phyloP scores from a whole-genome alignment of 1,140 invertebrate genomes.

The Drosophila repleta region DNA sequence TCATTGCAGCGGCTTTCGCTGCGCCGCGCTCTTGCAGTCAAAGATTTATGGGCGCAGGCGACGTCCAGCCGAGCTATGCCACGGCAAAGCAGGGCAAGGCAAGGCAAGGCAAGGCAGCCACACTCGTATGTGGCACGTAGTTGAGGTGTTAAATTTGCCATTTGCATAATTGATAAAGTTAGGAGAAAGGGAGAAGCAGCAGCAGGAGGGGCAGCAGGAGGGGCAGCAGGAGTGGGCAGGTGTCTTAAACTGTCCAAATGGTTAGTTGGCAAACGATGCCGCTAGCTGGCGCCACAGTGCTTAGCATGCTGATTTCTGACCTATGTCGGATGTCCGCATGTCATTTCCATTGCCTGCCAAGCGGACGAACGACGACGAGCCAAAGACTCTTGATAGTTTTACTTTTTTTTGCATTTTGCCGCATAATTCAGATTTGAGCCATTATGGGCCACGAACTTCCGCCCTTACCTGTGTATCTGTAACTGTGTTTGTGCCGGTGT shows the following conservation, averaged over 20 bases:
- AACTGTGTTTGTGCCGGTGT: not conserved
- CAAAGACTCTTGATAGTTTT: slow-evolving; percentile 5
- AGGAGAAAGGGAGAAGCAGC: slow-evolving; percentile 29
- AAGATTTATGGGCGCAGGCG: slow-evolving; percentile 62
- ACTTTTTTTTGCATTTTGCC: slow-evolving; percentile 46
- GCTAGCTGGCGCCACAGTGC: slow-evolving; percentile 52
- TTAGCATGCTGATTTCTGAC: slow-evolving; percentile 77
- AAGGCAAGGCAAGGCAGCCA: not conserved
- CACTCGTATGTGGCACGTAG: slow-evolving; percentile 54
- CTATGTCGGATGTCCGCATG: slow-evolving; percentile 78
- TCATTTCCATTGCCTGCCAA: slow-evolving; percentile 57
- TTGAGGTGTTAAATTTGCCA: slow-evolving; percentile 76
- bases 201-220: slow-evolving; percentile 1
- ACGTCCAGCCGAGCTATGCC: not conserved
- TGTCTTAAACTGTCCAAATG: slow-evolving; percentile 39
- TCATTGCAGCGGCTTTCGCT: slow-evolving; percentile 59
- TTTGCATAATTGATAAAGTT: slow-evolving; percentile 79
- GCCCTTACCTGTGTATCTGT: slow-evolving; percentile 29
- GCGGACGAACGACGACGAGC: not conserved
- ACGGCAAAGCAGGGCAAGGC: not conserved
- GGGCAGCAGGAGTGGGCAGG: slow-evolving; percentile 3
- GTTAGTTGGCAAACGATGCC: slow-evolving; percentile 4
- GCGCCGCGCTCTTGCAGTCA: slow-evolving; percentile 29
- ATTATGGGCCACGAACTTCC: slow-evolving; percentile 73
- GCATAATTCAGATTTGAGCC: slow-evolving; percentile 77